Evolutionary conservation across 2,797 vertebrate genomes (phyloP).

Genomic region (Gymnothorax reevesii): DNA sequence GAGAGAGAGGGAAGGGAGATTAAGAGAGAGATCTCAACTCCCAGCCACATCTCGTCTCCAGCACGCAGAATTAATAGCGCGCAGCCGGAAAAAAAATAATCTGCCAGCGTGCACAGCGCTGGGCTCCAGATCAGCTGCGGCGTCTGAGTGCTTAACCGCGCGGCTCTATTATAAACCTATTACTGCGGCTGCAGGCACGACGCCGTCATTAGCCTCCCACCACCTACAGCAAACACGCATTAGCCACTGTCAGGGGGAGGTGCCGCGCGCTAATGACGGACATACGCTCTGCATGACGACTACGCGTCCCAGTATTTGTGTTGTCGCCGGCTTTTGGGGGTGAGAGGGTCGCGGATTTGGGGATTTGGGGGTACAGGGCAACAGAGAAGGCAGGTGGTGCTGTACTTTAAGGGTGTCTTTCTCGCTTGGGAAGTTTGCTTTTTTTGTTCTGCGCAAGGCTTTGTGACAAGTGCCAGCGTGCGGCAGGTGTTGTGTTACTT

Average conservation of each 20-base stretch:
- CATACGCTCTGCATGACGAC: constrained; percentile 28
- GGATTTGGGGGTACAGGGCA: neutral
- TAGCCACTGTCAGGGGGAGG: constrained; percentile 29
- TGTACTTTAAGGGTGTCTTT: neutral
- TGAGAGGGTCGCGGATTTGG: neutral
- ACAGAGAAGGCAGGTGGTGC: neutral
- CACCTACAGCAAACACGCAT: constrained; percentile 43
- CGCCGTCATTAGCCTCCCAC: constrained; percentile 46
- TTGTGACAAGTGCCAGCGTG: neutral
- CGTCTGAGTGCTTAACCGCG: constrained; percentile 35
- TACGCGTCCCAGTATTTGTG: constrained; percentile 2
- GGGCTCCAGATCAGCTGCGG: constrained; percentile 21
- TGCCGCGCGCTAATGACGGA: constrained; percentile 19
- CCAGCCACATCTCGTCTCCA: constrained; percentile 46
- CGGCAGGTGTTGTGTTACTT: neutral
- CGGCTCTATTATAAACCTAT: constrained; percentile 46
- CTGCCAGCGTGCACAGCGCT: constrained; percentile 10
- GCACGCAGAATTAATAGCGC: constrained; percentile 48
- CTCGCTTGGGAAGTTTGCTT: neutral
- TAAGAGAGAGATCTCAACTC: constrained; percentile 40
- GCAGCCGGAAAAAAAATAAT: constrained; percentile 29
- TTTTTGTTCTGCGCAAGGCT: neutral
- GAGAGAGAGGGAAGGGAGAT: neutral
- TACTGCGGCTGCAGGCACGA: constrained; percentile 37
- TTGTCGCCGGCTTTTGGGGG: neutral